These are phyloP conservation scores for Drosophila pallidifrons DNA, from an alignment of 1,140 invertebrate species.

Conservation along the genomic window DNA sequence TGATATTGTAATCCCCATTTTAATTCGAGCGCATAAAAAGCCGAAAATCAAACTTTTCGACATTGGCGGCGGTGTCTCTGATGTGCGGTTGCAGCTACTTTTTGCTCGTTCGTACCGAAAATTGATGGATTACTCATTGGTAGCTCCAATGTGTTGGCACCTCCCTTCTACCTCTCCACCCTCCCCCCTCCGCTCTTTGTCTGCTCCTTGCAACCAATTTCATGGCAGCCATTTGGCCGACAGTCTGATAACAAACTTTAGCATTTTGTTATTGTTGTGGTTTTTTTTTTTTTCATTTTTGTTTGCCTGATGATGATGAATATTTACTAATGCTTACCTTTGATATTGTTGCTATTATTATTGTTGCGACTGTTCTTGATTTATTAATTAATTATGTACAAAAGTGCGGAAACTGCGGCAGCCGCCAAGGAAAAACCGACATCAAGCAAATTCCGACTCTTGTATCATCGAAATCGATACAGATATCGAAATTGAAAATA, in stretches of 20 bases:
- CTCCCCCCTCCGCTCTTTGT: background rate
- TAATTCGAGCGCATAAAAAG: slow-evolving; percentile 84
- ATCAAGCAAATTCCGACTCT: slow-evolving; percentile 33
- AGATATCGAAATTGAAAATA: slow-evolving; percentile 63
- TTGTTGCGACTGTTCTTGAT: slow-evolving; percentile 63
- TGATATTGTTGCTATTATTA: slow-evolving; percentile 47
- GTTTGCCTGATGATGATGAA: slow-evolving; percentile 59
- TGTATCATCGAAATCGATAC: slow-evolving; percentile 49
- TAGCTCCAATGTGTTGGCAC: background rate
- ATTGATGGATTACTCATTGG: slow-evolving; percentile 78
- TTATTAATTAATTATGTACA: slow-evolving; percentile 82
- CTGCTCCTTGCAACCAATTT: slow-evolving; percentile 13
- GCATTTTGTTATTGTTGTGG: slow-evolving; percentile 24
- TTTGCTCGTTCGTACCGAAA: slow-evolving; percentile 63
- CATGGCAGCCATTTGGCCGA: slow-evolving; percentile 56
- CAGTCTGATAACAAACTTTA: slow-evolving; percentile 57
- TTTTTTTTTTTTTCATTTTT: slow-evolving; percentile 5
- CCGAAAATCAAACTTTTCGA: slow-evolving; percentile 84
- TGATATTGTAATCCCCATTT: slow-evolving; percentile 85
- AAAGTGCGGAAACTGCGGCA: slow-evolving; percentile 63
- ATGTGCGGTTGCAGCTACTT: slow-evolving; percentile 69
- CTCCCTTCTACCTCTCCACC: background rate
- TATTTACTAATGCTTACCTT: slow-evolving; percentile 42
- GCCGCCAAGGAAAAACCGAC: slow-evolving; percentile 1
- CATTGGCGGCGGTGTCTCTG: slow-evolving; percentile 79